Percentiles rank a stretch among this genome's conserved stretches.
phyloP scores from a whole-genome alignment of 1,140 invertebrate genomes.

The Episyrphus balteatus region DNA sequence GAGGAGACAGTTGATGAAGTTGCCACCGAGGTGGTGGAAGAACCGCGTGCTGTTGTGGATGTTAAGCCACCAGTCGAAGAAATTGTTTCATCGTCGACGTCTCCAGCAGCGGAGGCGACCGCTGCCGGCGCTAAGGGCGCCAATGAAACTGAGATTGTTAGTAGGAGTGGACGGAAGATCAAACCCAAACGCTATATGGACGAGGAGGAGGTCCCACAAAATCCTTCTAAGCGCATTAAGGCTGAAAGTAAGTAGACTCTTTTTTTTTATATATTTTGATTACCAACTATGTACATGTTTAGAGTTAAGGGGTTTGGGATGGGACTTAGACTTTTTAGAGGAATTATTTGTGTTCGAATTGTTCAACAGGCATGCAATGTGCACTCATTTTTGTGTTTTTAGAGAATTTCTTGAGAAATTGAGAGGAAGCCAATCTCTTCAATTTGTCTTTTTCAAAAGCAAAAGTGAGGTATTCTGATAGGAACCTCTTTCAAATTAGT shows the following conservation, averaged over 20 bases:
- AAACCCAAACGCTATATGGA: slow-evolving; percentile 50
- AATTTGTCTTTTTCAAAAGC: too few relatives aligned
- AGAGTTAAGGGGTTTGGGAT: too few relatives aligned
- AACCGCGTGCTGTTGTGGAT: not conserved
- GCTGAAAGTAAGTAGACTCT: slow-evolving; percentile 5
- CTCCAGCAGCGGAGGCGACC: not conserved
- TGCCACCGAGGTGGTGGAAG: slow-evolving; percentile 1
- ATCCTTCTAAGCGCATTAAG: slow-evolving; percentile 3
- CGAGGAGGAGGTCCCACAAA: slow-evolving; percentile 15
- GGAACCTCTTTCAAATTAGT: too few relatives aligned
- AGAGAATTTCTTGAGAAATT: too few relatives aligned
- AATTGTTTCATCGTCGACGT: not conserved
- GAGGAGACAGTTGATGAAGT: slow-evolving; percentile 1
- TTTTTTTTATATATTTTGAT: slow-evolving; percentile 8
- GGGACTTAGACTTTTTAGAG: too few relatives aligned
- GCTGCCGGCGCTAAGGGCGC: not conserved
- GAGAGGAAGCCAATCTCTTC: too few relatives aligned
- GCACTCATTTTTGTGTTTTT: too few relatives aligned
- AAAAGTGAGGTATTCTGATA: too few relatives aligned
- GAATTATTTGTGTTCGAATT: too few relatives aligned
- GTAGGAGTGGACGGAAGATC: slow-evolving; percentile 63
- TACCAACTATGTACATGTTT: too few relatives aligned
- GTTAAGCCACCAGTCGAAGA: not conserved
- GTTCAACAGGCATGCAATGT: too few relatives aligned
- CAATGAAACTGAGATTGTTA: slow-evolving; percentile 43